A percentile compares a stretch with the other conserved stretches of the same genome.
Conservation (phyloP, 2,113 vertebrate genomes). For the Raphicerus campestris region DNA sequence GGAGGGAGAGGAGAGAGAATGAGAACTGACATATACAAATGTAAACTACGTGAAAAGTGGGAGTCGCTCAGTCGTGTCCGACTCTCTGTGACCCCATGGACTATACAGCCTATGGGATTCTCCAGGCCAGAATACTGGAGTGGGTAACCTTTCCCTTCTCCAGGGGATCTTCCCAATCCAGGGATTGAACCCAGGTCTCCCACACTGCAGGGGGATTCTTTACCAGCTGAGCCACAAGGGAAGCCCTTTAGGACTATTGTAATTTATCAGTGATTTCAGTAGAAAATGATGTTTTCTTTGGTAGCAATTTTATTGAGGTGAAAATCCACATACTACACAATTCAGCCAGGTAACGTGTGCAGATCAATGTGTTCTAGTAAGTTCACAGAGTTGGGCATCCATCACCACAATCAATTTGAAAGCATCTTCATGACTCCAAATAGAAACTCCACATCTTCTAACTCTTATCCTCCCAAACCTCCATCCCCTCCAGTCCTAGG, state of each 20-base stretch:
- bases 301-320: not conserved
- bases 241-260: not conserved
- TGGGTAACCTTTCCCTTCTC: not conserved
- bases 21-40: not conserved
- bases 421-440: not conserved
- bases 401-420: not conserved
- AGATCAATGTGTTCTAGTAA: not conserved
- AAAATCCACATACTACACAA: not conserved
- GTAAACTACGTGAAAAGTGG: not conserved
- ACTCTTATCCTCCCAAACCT: not conserved
- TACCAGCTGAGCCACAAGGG: not conserved
- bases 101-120: not conserved
- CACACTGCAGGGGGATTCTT: not conserved
- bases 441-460: not conserved
- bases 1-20: not conserved
- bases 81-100: not conserved
- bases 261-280: not conserved
- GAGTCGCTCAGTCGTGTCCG: not conserved
- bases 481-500: not conserved
- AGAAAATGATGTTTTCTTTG: not conserved
- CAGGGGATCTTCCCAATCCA: not conserved
- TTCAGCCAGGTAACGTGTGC: not conserved
- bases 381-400: not conserved
- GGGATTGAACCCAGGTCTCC: not conserved
- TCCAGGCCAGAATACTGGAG: not conserved